A percentile compares a stretch with the other conserved stretches of the same genome.
These are phyloP conservation scores for Candidula unifasciata DNA, from an alignment of 2,888 invertebrate species.

Conservation along the genomic window DNA sequence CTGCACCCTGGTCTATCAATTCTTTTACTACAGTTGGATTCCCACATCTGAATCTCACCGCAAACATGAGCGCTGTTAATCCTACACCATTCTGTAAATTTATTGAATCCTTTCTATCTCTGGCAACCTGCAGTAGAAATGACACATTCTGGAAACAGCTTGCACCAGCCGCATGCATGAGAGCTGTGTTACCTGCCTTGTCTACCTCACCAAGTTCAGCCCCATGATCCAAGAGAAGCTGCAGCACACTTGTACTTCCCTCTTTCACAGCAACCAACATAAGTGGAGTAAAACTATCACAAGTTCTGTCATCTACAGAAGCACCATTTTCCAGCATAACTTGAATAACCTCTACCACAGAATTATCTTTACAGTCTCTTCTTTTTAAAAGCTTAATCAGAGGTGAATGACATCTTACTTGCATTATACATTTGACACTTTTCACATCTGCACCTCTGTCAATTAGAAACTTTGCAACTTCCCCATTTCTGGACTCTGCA, in stretches of 20 bases:
- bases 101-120: neutral
- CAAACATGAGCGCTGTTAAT: neutral
- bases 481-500: neutral
- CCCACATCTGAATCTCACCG: no score
- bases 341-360: no score
- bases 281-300: no score
- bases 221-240: neutral
- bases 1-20: no score
- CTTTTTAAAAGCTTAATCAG: neutral
- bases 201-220: neutral
- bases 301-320: no score
- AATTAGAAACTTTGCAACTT: neutral
- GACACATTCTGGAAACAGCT: neutral
- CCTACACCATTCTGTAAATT: neutral
- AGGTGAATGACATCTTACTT: neutral
- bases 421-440: neutral
- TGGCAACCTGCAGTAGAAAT: neutral
- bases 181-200: neutral
- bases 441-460: neutral
- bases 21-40: no score
- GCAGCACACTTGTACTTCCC: neutral
- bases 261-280: no score
- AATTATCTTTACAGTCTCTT: neutral
- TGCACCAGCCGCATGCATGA: neutral
- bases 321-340: constrained; percentile 12